A percentile compares a stretch with the other conserved stretches of the same genome.
phyloP scores from a whole-genome alignment of 2,797 vertebrate genomes.

The Phylloscopus collybita region DNA sequence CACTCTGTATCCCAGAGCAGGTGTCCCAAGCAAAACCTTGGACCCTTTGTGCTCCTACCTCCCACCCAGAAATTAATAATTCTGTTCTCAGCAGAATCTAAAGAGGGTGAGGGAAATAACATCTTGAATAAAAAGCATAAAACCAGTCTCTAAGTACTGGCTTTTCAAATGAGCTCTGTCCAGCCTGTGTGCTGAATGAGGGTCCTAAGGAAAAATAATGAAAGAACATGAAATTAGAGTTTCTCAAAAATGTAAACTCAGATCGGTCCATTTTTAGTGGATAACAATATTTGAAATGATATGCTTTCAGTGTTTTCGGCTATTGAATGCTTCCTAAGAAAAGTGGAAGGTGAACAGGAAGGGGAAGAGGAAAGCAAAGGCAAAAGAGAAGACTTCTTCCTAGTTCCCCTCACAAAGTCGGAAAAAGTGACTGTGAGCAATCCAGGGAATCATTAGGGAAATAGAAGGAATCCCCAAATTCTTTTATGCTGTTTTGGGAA shows the following conservation, averaged over 20 bases:
- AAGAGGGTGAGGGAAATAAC: background rate
- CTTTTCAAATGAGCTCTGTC: background rate
- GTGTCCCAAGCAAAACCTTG: background rate
- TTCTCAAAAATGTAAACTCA: background rate
- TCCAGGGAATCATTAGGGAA: background rate
- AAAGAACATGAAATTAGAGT: background rate
- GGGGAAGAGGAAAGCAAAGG: background rate
- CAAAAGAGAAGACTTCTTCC: background rate
- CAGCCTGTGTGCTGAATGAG: background rate
- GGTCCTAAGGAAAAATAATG: background rate
- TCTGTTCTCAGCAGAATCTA: background rate
- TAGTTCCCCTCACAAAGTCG: background rate
- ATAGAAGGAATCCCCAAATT: background rate
- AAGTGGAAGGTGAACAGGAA: background rate
- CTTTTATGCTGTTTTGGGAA: background rate
- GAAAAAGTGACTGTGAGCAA: background rate
- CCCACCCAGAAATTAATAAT: background rate
- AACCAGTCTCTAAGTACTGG: background rate
- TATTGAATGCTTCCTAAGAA: background rate
- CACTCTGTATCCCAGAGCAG: background rate
- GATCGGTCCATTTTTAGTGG: background rate
- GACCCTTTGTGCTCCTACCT: background rate
- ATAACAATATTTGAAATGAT: background rate
- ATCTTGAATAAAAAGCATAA: background rate
- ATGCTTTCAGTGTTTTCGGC: background rate